Conservation (phyloP, 2,797 vertebrate species). For the Clamator glandarius region DNA sequence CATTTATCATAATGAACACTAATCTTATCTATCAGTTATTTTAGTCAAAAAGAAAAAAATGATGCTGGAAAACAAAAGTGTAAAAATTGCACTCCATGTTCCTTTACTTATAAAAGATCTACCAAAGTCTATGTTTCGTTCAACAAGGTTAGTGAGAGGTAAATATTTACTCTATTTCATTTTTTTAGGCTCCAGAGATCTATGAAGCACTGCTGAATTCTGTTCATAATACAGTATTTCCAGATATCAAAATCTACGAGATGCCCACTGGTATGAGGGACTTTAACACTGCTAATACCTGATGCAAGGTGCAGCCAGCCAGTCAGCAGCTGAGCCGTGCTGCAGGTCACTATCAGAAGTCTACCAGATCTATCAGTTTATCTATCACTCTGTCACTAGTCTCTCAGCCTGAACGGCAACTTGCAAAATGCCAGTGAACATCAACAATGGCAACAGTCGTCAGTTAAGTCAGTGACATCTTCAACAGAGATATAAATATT, state of each 20-base stretch:
- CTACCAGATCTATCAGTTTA: neutral
- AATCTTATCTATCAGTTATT: neutral
- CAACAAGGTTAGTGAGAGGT: neutral
- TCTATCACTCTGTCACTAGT: neutral
- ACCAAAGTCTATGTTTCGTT: neutral
- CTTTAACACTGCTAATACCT: neutral
- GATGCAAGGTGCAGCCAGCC: neutral
- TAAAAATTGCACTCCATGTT: neutral
- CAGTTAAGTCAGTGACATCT: neutral
- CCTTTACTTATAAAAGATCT: neutral
- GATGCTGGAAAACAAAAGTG: neutral
- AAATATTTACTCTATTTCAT: neutral
- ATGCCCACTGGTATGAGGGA: neutral
- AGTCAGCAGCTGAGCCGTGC: neutral
- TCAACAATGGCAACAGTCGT: neutral
- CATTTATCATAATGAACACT: neutral
- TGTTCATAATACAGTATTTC: neutral
- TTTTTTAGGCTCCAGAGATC: neutral
- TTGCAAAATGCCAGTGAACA: neutral
- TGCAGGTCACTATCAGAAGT: neutral
- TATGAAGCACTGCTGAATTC: neutral
- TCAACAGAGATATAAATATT: neutral
- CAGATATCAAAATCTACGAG: neutral
- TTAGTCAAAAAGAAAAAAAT: neutral
- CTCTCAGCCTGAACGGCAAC: neutral